These are phyloP conservation scores for Acrocephalus kingi DNA, from an alignment of 2,113 vertebrate genomes.

Conservation along the genomic window DNA sequence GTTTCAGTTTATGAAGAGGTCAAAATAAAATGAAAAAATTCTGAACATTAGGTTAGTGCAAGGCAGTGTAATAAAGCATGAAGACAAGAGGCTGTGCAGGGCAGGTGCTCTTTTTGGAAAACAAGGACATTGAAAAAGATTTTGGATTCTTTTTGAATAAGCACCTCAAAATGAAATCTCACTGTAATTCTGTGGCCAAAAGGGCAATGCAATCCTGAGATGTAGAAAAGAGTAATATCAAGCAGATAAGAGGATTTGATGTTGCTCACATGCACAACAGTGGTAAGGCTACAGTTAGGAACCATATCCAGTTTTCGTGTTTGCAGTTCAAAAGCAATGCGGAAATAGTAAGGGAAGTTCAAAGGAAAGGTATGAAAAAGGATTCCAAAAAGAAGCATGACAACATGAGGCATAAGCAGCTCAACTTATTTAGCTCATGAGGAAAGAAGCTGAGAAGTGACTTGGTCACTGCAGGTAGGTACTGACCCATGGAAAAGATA, in stretches of 20 bases:
- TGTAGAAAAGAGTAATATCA: slow-evolving; percentile 11
- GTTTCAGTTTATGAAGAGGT: not conserved
- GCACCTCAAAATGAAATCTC: slow-evolving; percentile 11
- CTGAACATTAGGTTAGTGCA: not conserved
- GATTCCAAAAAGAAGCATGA: slow-evolving; percentile 38
- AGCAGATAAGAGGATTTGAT: slow-evolving; percentile 58
- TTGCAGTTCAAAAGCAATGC: slow-evolving; percentile 29
- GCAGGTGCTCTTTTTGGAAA: not conserved
- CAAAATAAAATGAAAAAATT: not conserved
- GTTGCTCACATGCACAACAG: not conserved
- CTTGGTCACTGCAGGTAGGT: slow-evolving; percentile 8
- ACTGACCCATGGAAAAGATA: slow-evolving; percentile 31
- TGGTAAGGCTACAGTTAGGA: not conserved
- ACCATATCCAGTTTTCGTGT: slow-evolving; percentile 3
- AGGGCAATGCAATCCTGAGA: not conserved
- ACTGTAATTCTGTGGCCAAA: not conserved
- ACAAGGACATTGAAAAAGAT: not conserved
- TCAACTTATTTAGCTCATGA: slow-evolving; percentile 33
- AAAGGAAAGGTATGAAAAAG: slow-evolving; percentile 58
- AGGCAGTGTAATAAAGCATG: not conserved
- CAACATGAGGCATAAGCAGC: slow-evolving; percentile 36
- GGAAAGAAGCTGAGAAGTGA: slow-evolving; percentile 3
- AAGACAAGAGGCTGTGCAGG: not conserved
- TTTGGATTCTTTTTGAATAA: slow-evolving; percentile 17
- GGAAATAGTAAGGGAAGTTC: slow-evolving; percentile 19